These are phyloP conservation scores for Flexamia atlantica DNA, from an alignment of 2,888 invertebrate species.

Conservation along the genomic window DNA sequence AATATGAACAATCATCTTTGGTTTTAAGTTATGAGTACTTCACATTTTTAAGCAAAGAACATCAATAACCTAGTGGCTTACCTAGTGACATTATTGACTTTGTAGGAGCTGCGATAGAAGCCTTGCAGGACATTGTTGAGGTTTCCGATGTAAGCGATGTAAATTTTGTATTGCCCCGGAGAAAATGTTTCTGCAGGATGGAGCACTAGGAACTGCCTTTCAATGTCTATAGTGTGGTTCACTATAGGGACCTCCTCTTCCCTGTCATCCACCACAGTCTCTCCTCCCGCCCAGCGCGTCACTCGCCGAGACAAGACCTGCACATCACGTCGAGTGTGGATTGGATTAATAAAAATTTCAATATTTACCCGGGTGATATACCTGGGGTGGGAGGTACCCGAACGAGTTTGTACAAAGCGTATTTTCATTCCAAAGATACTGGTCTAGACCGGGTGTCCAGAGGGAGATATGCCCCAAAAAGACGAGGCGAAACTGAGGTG, in stretches of 20 bases:
- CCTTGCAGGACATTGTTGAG: constrained; percentile 82
- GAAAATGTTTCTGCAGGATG: constrained; percentile 75
- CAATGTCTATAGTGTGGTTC: constrained; percentile 76
- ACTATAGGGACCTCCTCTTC: constrained; percentile 79
- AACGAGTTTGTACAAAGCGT: too few species aligned
- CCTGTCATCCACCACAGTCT: constrained; percentile 50
- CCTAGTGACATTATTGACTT: constrained; percentile 77
- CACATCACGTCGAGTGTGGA: too few species aligned
- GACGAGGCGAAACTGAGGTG: too few species aligned
- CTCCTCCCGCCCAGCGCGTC: constrained; percentile 62
- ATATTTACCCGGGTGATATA: too few species aligned
- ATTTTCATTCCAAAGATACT: too few species aligned
- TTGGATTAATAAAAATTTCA: too few species aligned
- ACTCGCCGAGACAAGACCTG: constrained; percentile 60
- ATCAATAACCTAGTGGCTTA: constrained; percentile 71
- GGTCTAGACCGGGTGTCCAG: too few species aligned
- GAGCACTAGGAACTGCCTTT: constrained; percentile 81
- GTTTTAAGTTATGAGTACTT: too few species aligned
- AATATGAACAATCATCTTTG: too few species aligned
- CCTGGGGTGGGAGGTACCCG: too few species aligned
- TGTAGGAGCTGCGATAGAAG: constrained; percentile 84
- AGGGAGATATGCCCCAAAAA: too few species aligned
- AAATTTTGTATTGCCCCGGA: constrained; percentile 76
- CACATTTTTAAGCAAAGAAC: too few species aligned
- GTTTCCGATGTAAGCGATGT: constrained; percentile 80